Base-by-base conservation (phyloP, 2,888 invertebrate species). In the Actias luna region DNA sequence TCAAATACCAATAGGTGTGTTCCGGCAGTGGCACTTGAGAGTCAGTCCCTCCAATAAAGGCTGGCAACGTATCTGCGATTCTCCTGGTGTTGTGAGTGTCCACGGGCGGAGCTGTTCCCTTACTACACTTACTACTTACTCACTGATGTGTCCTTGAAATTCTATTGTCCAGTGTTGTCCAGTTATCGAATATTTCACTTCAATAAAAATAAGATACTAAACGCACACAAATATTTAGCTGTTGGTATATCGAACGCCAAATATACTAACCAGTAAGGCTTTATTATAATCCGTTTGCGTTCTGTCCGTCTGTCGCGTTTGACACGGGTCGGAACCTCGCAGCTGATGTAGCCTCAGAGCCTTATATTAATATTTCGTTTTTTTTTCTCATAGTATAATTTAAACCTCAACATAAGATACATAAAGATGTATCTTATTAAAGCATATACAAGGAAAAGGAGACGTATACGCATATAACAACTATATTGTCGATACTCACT, bases 301-400 rank as follows among this genome's bases (percentile, higher is more conserved):
- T 62, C 61, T 39, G 75, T 78, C 79, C 68, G 79, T 75, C 83
- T 71, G 80, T 79, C 78, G 66, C 67, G 59, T 60, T 63, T 82
- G 83, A 84, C 79, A 73, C 75, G 82, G 82, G 84, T 83, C 72
- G 29, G 71, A 77, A 73, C 76, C 74, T 70, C 64, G 67, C 76
- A 76, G 76, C 76, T 78, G 75, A 74, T 75, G 73, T 71, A 71
- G 68, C 67, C 68, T 69, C 63, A 42, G 7, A 62, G 22, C n/a
- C 25, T 63, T 31, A 59, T 64, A 60, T 64, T 66, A 55, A 65
- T 66, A 65, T 66, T 68, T 65, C 63, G 60, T 50, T 46, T 63
- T 65, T 64, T 64, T 68, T 65, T n/a, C 66, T 50, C 16, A 16
- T 39, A 22, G n/a, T 36, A 36, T 14, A 22, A 27, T 57, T 7